Base-by-base conservation (phyloP, 2,797 vertebrate genomes). In the Tenualosa ilisha region DNA sequence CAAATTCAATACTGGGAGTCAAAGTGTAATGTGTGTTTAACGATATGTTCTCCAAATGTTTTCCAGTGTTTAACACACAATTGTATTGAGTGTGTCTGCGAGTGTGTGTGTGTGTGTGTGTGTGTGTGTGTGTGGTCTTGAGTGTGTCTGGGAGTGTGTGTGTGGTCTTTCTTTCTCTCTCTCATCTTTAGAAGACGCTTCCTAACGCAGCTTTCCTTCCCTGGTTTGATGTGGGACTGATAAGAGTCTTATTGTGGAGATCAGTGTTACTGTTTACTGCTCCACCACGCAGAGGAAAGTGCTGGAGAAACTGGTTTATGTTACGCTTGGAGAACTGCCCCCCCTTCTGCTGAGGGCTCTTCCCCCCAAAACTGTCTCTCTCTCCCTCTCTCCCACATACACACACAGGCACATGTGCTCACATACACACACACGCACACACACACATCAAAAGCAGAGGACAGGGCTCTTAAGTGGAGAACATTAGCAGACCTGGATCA, bases 271-370 rank as follows among this genome's bases (percentile, higher is more conserved):
- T 91, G 87, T 92, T 91, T 90, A 88, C 93, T 92, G 92, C 86
- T 88, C 91, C 87, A 87, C 81, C 89, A 93, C 94, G 92, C 92
- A 94, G 91, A 88, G 86, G 91, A 92, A 94, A 91, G 88, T 85
- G 89, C 89, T 87, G 90, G 91, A 89, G 88, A 93, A 95, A 95
- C 93, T 93, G 92, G 95, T 95, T 96, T 96, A 94, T 91, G 94
- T 95, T 95, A 92, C 91, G 93, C 88, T 92, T 89, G 91, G 84
- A 92, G 92, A 94, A 93, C 93, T 93, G 91, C 93, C 91, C 89
- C 59, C 26, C 85, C 89, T 89, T 92, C 85, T 81, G 88, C 91
- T 93, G 91, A 92, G 89, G 89, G 83, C 89, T 94, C 92, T 90
- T 90, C 86, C 63, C 65, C 26, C 31, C 31, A 31, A 75, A 75